These are phyloP conservation scores for Pinna nobilis DNA, from an alignment of 1,140 invertebrate species.

Conservation along the genomic window DNA sequence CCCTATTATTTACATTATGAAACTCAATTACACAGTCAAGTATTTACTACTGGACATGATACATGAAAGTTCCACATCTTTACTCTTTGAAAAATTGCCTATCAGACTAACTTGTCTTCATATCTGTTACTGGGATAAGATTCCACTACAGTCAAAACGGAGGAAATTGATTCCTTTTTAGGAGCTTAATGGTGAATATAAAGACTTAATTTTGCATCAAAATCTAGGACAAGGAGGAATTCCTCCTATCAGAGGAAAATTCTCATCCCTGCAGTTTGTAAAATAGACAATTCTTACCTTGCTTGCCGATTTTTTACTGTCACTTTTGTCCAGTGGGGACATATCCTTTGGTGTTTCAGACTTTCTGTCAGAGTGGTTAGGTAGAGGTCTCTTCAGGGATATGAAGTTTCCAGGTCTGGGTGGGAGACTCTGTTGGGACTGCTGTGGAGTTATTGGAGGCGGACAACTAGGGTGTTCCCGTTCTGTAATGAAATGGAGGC, in stretches of 20 bases:
- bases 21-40: too few relatives aligned
- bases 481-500: constrained; percentile 38
- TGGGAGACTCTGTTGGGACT: constrained; percentile 69
- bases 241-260: not conserved
- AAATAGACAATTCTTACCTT: constrained; percentile 30
- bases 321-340: constrained; percentile 26
- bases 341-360: constrained; percentile 68
- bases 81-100: too few relatives aligned
- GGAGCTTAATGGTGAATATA: too few relatives aligned
- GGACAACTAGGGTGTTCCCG: constrained; percentile 60
- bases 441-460: constrained; percentile 72
- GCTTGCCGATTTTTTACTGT: constrained; percentile 30
- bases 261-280: not conserved
- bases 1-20: too few relatives aligned
- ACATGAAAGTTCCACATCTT: too few relatives aligned
- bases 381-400: constrained; percentile 72
- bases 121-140: too few relatives aligned
- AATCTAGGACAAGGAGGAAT: too few relatives aligned
- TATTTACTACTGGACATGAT: too few relatives aligned
- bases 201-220: too few relatives aligned
- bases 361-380: constrained; percentile 66
- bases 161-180: not conserved
- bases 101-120: too few relatives aligned
- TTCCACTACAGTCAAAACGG: too few relatives aligned
- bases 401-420: constrained; percentile 72